These are phyloP conservation scores for Argyra leucocephala DNA, from an alignment of 2,888 invertebrate species.

Conservation along the genomic window DNA sequence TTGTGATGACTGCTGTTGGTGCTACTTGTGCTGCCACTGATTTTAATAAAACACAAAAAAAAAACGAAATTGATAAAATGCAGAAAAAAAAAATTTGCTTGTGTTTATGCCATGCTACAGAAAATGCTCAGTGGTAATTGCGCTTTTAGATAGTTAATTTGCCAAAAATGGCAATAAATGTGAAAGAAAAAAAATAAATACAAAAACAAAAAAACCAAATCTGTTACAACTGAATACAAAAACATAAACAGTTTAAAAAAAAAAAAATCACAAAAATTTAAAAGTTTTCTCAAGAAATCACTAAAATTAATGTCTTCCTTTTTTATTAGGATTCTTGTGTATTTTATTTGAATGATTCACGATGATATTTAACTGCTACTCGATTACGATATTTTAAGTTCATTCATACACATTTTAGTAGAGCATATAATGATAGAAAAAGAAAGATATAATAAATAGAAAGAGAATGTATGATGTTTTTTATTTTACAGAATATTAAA, in stretches of 20 bases:
- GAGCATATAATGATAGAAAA: no score
- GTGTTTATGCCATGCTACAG: not conserved
- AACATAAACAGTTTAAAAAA: not conserved
- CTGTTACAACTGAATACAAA: not conserved
- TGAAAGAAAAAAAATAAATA: not conserved
- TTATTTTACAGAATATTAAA: no score
- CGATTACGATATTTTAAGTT: not conserved
- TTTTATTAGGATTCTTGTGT: not conserved
- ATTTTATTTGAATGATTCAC: not conserved
- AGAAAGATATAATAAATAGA: no score
- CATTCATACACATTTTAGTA: no score
- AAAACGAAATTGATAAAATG: no score
- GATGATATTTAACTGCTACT: not conserved
- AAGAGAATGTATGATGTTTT: no score
- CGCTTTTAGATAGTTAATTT: not conserved
- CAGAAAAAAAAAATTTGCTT: not conserved
- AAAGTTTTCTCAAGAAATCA: slow-evolving; percentile 6
- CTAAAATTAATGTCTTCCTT: slow-evolving; percentile 3
- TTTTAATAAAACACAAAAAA: not conserved
- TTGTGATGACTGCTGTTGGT: not conserved
- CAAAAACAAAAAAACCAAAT: not conserved
- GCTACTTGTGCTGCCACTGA: slow-evolving; percentile 1
- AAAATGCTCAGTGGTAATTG: not conserved
- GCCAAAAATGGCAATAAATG: slow-evolving; percentile 6
- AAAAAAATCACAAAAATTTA: not conserved